Evolutionary conservation across 2,113 vertebrate species (phyloP), one percentile per base, ranked within the genome.

Genomic region (Ursus arctos): DNA sequence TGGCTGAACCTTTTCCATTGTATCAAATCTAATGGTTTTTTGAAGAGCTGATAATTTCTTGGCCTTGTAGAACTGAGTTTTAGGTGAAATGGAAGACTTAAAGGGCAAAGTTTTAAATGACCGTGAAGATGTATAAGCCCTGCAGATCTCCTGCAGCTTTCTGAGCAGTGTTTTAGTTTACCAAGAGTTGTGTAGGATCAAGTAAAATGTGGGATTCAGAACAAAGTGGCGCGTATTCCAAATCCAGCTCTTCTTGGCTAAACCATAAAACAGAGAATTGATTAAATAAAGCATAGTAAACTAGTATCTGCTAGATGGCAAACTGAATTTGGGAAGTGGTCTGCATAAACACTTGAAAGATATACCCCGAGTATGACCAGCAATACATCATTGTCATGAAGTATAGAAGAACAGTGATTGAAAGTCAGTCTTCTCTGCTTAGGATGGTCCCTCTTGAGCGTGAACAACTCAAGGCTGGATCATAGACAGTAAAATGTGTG

Each of bases 261-360:
- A 97, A 63, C 53, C 71, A 5, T 47, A 92, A 83, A 53, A 18
- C 43, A 88, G 72, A 82, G n/a, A 81, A 74, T 79, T 40, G 22
- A 61, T 79, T 91, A 96, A 85, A 61, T 88, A 95, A 96, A 86
- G 36, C 55, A 47, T 91, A 57, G 67, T 82, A 53, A 93, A 51
- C 87, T 57, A 93, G 55, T 80, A 72, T 7, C 19, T 69, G 33
- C 49, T 63, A 6, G 33, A 51, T 96, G 84, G 76, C n/a, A 94
- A 85, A 74, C 15, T 59, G 65, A 92, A 84, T 94, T 92, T 82
- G n/a, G n/a, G 47, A 83, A 94, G 26, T 51, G 51, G 6, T 83
- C 40, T 69, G 69, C 74, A 88, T 90, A 89, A 28, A 85, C 61
- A 19, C 40, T 61, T 87, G 36, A 92, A 95, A 87, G 28, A 88